Conservation (phyloP, 2,113 vertebrate species). For the Ellobius talpinus region DNA sequence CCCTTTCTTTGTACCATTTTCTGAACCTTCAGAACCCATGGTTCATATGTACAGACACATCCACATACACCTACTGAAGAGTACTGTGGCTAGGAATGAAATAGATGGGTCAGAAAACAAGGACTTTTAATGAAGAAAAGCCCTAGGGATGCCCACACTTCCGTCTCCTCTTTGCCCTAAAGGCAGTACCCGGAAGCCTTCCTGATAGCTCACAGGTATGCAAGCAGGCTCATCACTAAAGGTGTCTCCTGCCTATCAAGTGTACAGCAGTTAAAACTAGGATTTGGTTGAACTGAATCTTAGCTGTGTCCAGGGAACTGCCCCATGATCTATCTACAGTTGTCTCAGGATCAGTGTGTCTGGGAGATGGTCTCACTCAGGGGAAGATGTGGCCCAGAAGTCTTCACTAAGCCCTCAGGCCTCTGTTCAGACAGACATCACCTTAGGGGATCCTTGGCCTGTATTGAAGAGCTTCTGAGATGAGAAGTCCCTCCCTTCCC, state of each 20-base stretch:
- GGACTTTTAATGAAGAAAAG: neutral
- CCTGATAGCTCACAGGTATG: neutral
- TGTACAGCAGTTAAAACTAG: neutral
- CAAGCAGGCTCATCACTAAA: neutral
- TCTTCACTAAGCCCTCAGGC: neutral
- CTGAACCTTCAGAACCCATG: neutral
- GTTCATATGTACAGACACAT: neutral
- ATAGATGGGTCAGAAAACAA: neutral
- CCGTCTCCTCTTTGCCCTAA: neutral
- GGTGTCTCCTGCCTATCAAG: neutral
- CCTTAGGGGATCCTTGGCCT: neutral
- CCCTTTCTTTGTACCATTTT: neutral
- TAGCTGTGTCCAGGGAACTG: neutral
- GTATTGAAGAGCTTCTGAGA: neutral
- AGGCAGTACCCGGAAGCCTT: neutral
- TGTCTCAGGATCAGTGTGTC: slow-evolving; percentile 13
- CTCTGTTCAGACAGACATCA: neutral
- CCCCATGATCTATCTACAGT: neutral
- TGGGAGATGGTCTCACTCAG: neutral
- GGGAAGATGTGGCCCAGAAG: neutral
- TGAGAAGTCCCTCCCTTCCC: slow-evolving; percentile 51
- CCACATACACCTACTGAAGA: neutral
- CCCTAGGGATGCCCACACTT: neutral
- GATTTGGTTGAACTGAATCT: neutral
- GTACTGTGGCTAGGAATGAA: neutral